Evolutionary conservation across 2,797 vertebrate genomes (phyloP).

Genomic region (Enteromius mattozi): DNA sequence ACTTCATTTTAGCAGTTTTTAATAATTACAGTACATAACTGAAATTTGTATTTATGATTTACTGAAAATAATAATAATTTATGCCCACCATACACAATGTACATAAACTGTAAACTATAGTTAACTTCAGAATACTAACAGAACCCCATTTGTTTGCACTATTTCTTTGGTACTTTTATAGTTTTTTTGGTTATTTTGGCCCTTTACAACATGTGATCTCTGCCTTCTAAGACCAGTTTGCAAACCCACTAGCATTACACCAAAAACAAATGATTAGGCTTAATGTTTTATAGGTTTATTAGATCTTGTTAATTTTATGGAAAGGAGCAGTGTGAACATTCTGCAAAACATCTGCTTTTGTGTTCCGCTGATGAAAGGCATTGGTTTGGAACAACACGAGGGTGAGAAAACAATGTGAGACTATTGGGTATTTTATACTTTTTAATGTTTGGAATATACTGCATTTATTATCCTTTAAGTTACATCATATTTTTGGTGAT

Average conservation of each 20-base stretch:
- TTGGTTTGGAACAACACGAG: not conserved
- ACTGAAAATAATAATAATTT: not conserved
- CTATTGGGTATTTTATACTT: not conserved
- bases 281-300: not conserved
- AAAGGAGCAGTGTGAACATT: conserved; percentile 7
- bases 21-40: not conserved
- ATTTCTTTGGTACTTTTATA: not conserved
- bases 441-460: not conserved
- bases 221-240: not conserved
- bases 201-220: not conserved
- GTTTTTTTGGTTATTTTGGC: not conserved
- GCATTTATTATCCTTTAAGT: not conserved
- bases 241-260: not conserved
- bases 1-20: not conserved
- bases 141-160: not conserved
- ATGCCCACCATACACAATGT: not conserved
- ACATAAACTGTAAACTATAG: not conserved
- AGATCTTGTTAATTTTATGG: not conserved
- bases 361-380: not conserved
- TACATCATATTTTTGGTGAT: not conserved
- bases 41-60: not conserved
- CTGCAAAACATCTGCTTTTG: not conserved
- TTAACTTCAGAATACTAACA: not conserved
- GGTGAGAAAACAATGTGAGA: not conserved
- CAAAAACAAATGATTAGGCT: not conserved